Evolutionary conservation across 2,113 vertebrate genomes (phyloP).

Genomic region (Columba janthina): DNA sequence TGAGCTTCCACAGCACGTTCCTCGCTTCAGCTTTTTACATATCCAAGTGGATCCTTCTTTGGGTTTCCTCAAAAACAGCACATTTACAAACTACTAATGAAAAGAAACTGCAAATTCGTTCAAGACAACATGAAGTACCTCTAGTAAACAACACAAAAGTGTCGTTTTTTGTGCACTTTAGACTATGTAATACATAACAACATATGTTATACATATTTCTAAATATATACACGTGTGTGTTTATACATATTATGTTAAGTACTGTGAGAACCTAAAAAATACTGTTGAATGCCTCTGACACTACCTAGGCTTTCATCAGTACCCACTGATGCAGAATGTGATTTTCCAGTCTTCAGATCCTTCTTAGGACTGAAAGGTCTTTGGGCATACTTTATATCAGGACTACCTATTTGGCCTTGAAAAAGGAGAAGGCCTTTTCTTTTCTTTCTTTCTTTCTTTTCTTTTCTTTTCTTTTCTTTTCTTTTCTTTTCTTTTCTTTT

Average conservation of each 20-base stretch:
- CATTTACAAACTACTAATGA: not conserved
- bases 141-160: not conserved
- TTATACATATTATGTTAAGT: not conserved
- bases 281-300: not conserved
- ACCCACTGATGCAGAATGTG: not conserved
- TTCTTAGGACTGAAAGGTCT: not conserved
- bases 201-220: not conserved
- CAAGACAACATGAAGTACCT: not conserved
- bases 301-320: not conserved
- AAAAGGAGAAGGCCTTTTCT: not conserved
- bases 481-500: not conserved
- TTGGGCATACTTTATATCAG: not conserved
- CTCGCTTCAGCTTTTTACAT: not conserved
- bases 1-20: conserved; percentile 61
- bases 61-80: not conserved
- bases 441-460: not conserved
- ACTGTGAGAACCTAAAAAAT: not conserved
- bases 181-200: not conserved
- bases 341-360: not conserved
- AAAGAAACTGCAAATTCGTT: not conserved
- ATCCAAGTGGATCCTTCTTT: not conserved
- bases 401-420: not conserved
- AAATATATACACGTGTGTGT: not conserved
- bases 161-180: not conserved
- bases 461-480: not conserved